These are phyloP conservation scores for Anableps anableps DNA, from an alignment of 2,797 vertebrate genomes.

Conservation along the genomic window DNA sequence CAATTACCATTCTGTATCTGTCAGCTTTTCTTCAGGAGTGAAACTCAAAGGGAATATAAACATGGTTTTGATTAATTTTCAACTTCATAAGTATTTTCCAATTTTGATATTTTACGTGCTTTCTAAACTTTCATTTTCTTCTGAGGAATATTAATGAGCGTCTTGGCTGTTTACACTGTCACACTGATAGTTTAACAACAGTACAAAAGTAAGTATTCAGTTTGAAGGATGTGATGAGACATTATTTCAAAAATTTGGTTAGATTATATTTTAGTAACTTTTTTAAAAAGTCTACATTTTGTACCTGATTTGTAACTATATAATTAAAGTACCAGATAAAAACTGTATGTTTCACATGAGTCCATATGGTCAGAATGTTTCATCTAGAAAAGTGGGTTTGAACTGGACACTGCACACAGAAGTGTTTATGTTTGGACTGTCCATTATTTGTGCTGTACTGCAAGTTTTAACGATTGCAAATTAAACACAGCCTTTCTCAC, in stretches of 20 bases:
- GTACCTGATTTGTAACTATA: slow-evolving; percentile 69
- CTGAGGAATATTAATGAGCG: too few relatives aligned
- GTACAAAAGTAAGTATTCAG: slow-evolving; percentile 45
- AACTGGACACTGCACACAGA: slow-evolving; percentile 41
- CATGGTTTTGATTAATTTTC: neutral
- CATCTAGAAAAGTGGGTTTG: slow-evolving; percentile 15
- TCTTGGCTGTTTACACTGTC: neutral
- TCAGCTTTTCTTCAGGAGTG: neutral
- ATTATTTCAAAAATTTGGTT: slow-evolving; percentile 45
- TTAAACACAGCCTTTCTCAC: slow-evolving; percentile 78
- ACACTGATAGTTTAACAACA: slow-evolving; percentile 40
- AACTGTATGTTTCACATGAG: slow-evolving; percentile 49
- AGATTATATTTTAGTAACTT: slow-evolving; percentile 78
- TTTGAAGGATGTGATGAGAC: slow-evolving; percentile 50
- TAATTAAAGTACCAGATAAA: slow-evolving; percentile 62
- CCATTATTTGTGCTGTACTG: slow-evolving; percentile 65
- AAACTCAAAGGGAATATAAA: slow-evolving; percentile 2
- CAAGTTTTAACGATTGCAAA: slow-evolving; percentile 68
- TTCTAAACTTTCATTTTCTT: neutral
- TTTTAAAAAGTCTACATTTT: slow-evolving; percentile 72
- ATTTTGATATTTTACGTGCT: neutral
- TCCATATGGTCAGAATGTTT: slow-evolving; percentile 32
- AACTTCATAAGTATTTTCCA: neutral
- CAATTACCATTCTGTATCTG: neutral
- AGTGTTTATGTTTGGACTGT: slow-evolving; percentile 41